Conservation (phyloP, 2,113 vertebrate species). For the Cinclus cinclus region DNA sequence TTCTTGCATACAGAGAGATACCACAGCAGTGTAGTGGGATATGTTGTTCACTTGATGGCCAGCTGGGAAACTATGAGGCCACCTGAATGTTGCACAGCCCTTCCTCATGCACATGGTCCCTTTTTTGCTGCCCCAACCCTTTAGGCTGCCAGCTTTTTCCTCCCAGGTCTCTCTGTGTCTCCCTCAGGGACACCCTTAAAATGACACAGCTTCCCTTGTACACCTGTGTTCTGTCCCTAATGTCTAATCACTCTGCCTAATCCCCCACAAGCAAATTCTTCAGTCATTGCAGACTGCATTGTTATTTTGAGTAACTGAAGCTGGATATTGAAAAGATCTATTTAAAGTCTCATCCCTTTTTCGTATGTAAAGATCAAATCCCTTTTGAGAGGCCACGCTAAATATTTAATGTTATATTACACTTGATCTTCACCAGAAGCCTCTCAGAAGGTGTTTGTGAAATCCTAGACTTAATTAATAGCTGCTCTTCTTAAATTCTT, state of each 20-base stretch:
- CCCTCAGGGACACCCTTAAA: not conserved
- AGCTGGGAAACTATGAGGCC: not conserved
- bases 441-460: not conserved
- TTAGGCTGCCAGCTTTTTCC: not conserved
- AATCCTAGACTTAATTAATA: not conserved
- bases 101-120: not conserved
- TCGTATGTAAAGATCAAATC: slow-evolving; percentile 43
- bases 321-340: slow-evolving; percentile 19
- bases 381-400: slow-evolving; percentile 6
- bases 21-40: not conserved
- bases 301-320: not conserved
- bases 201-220: not conserved
- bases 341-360: slow-evolving; percentile 27
- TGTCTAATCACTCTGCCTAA: not conserved
- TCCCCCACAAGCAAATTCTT: not conserved
- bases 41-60: fast-evolving
- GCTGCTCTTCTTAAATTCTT: not conserved
- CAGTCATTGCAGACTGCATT: not conserved
- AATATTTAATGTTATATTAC: slow-evolving; percentile 38
- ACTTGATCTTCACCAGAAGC: slow-evolving; percentile 1
- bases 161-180: not conserved
- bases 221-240: not conserved
- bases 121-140: not conserved
- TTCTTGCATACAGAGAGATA: not conserved
- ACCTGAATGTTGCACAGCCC: not conserved